These are phyloP conservation scores for Corythaeola cristata DNA, from an alignment of 2,113 vertebrate genomes.

Conservation along the genomic window DNA sequence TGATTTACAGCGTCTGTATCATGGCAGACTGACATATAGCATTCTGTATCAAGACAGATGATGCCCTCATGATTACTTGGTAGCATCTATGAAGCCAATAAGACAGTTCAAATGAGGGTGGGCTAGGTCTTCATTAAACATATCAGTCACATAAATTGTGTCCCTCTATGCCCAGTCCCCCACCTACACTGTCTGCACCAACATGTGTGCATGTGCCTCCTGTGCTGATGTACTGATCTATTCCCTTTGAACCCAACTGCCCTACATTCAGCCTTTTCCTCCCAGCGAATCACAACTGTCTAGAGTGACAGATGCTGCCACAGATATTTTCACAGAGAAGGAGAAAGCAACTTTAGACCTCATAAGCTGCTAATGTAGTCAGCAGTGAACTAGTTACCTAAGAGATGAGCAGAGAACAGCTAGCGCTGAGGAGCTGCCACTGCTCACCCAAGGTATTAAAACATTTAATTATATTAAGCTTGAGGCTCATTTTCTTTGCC, in stretches of 20 bases:
- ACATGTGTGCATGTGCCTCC: not conserved
- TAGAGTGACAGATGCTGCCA: conserved; percentile 20
- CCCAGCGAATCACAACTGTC: conserved; percentile 21
- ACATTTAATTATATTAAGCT: not conserved
- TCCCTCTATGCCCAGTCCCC: not conserved
- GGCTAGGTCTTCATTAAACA: not conserved
- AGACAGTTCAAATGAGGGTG: not conserved
- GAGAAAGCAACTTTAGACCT: conserved; percentile 21
- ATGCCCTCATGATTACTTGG: not conserved
- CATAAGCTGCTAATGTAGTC: not conserved
- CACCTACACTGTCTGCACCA: not conserved
- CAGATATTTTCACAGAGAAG: not conserved
- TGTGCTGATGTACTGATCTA: not conserved
- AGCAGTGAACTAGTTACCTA: not conserved
- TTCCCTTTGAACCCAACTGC: conserved; percentile 16
- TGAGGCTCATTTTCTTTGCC: not conserved
- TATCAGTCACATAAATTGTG: not conserved
- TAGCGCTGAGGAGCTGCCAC: not conserved
- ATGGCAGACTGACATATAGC: not conserved
- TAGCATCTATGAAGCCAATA: not conserved
- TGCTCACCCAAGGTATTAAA: not conserved
- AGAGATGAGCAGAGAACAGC: not conserved
- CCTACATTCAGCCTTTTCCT: conserved; percentile 37
- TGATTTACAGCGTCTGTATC: not conserved
- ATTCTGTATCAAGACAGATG: not conserved